phyloP scores from a whole-genome alignment of 2,888 invertebrate genomes.

The Cryptosula pallasiana region DNA sequence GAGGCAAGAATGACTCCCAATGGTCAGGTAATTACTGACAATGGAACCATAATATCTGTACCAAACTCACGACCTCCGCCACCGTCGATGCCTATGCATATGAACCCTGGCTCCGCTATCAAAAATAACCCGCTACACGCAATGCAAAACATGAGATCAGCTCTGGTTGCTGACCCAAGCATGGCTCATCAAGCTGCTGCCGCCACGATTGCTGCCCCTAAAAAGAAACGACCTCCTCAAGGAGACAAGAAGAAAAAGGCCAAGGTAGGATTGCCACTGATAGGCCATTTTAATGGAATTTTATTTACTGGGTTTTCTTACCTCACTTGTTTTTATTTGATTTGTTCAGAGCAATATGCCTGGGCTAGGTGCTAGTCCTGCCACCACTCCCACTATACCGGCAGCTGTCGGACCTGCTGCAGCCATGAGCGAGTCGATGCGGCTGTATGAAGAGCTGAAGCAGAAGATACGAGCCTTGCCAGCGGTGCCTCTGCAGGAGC shows the following conservation, averaged over 20 bases:
- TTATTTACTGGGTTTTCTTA: too few relatives aligned
- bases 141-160: conserved; percentile 22
- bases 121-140: background rate
- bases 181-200: background rate
- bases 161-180: background rate
- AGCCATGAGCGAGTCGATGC: background rate
- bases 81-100: background rate
- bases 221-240: conserved; percentile 6
- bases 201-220: background rate
- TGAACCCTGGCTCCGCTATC: background rate
- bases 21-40: conserved; percentile 3
- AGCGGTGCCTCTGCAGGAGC: background rate
- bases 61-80: background rate
- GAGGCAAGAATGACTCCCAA: conserved; percentile 13
- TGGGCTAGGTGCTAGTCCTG: too few relatives aligned
- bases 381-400: too few relatives aligned
- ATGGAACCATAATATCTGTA: conserved; percentile 1
- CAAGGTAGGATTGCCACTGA: too few relatives aligned
- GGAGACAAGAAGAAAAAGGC: conserved; percentile 15
- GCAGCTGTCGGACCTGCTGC: background rate
- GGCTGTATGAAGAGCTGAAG: conserved; percentile 7
- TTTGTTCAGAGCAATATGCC: too few relatives aligned
- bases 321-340: too few relatives aligned
- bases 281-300: too few relatives aligned
- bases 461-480: background rate